Percentiles rank a stretch among this genome's conserved stretches.
phyloP scores from a whole-genome alignment of 2,797 vertebrate genomes.

The Amblyopsis hoosieri region DNA sequence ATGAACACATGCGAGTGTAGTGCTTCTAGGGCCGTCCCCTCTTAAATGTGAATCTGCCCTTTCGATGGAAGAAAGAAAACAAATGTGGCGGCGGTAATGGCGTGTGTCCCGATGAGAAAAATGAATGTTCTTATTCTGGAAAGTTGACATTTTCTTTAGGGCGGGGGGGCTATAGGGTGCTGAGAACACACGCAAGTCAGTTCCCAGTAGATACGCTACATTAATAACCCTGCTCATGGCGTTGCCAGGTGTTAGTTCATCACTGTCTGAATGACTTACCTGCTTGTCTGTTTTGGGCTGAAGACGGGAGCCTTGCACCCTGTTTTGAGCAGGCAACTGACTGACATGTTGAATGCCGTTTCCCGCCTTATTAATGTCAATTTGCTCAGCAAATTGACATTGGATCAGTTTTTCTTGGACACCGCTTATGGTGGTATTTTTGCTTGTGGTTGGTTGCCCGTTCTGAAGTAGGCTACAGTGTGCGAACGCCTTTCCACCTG shows the following conservation, averaged over 20 bases:
- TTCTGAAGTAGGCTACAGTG: slow-evolving; percentile 64
- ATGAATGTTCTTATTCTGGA: slow-evolving; percentile 74
- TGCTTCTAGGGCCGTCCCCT: slow-evolving; percentile 58
- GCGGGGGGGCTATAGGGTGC: slow-evolving; percentile 1
- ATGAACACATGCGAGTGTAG: slow-evolving; percentile 52
- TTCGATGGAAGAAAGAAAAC: slow-evolving; percentile 63
- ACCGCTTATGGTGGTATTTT: slow-evolving; percentile 67
- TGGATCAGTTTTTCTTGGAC: slow-evolving; percentile 82
- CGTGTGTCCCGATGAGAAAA: slow-evolving; percentile 63
- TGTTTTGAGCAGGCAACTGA: slow-evolving; percentile 71
- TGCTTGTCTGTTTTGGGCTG: slow-evolving; percentile 75
- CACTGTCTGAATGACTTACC: slow-evolving; percentile 80
- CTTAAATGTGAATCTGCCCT: slow-evolving; percentile 53
- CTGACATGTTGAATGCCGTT: slow-evolving; percentile 77
- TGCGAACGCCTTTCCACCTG: slow-evolving; percentile 73
- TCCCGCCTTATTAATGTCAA: slow-evolving; percentile 81
- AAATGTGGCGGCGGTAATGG: slow-evolving; percentile 62
- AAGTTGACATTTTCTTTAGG: slow-evolving; percentile 64
- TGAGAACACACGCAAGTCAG: slow-evolving; percentile 69
- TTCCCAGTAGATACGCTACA: slow-evolving; percentile 77
- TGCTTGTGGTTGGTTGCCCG: slow-evolving; percentile 72
- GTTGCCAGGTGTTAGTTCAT: slow-evolving; percentile 79
- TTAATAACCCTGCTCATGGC: slow-evolving; percentile 70
- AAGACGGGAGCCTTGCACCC: slow-evolving; percentile 66
- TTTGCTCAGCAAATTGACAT: slow-evolving; percentile 81